Conservation (phyloP, 2,888 invertebrate species). For the Cataglyphis rosenhaueri region DNA sequence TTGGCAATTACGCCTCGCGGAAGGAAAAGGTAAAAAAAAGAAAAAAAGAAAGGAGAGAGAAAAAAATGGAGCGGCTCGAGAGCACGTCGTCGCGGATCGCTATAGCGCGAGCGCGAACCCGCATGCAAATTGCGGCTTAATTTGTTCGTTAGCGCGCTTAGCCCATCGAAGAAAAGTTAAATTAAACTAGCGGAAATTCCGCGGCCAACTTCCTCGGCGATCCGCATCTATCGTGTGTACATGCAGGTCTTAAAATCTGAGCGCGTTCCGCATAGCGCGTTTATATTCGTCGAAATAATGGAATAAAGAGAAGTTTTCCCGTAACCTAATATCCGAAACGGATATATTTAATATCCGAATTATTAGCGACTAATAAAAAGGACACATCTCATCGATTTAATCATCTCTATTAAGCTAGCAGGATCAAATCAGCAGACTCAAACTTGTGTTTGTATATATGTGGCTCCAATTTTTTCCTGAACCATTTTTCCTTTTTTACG, state of each 20-base stretch:
- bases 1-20: conserved; percentile 29
- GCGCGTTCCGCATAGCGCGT: background rate
- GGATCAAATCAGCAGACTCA: too few species aligned
- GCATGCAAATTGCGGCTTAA: conserved; percentile 52
- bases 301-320: background rate
- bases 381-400: too few species aligned
- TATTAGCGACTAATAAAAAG: background rate
- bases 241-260: conserved; percentile 5
- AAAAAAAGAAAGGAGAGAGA: background rate
- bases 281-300: background rate
- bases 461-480: background rate
- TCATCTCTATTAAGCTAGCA: too few species aligned
- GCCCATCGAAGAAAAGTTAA: conserved; percentile 46
- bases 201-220: conserved; percentile 11
- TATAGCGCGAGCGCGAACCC: conserved; percentile 24
- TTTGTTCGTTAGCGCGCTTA: conserved; percentile 52
- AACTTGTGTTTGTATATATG: background rate
- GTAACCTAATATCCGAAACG: background rate
- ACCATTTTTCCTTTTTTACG: conserved; percentile 6
- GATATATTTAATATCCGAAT: background rate
- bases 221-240: background rate
- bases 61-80: background rate
- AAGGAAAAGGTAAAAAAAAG: background rate
- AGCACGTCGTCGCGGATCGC: conserved; percentile 35
- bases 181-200: conserved; percentile 44